Evolutionary conservation across 2,888 invertebrate genomes (phyloP).

Genomic region (Phyllotreta striolata): DNA sequence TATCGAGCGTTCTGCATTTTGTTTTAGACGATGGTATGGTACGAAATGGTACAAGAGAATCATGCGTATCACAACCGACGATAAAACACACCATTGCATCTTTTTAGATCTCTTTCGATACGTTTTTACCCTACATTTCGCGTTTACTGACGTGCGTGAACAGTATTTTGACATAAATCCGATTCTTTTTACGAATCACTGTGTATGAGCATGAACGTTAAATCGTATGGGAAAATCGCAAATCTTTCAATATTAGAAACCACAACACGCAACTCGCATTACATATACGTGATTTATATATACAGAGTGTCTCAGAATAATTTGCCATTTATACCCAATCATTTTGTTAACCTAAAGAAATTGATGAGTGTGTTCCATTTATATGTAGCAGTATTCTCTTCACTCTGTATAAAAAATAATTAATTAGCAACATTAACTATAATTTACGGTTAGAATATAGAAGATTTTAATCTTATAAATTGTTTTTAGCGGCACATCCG

Average conservation of each 20-base stretch:
- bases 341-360: too few relatives aligned
- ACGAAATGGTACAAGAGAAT: conserved; percentile 54
- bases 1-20: conserved; percentile 49
- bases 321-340: too few relatives aligned
- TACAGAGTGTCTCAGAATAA: too few relatives aligned
- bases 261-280: too few relatives aligned
- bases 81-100: conserved; percentile 44
- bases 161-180: neutral
- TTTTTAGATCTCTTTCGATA: conserved; percentile 43
- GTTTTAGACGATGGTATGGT: conserved; percentile 52
- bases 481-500: conserved; percentile 9
- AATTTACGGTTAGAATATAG: too few relatives aligned
- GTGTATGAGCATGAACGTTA: neutral
- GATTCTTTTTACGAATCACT: too few relatives aligned
- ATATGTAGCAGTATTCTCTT: too few relatives aligned
- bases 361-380: too few relatives aligned
- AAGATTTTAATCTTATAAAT: conserved; percentile 8
- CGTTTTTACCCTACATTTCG: conserved; percentile 28
- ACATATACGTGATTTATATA: too few relatives aligned
- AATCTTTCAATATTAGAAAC: conserved; percentile 1
- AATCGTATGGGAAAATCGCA: conserved; percentile 17
- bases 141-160: conserved; percentile 33
- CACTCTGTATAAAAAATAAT: too few relatives aligned
- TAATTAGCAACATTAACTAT: too few relatives aligned
- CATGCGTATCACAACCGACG: conserved; percentile 50